Percentiles rank a stretch among this genome's conserved stretches.
Evolutionary conservation across 1,140 invertebrate genomes (phyloP).

Genomic region (Agrilus planipennis): DNA sequence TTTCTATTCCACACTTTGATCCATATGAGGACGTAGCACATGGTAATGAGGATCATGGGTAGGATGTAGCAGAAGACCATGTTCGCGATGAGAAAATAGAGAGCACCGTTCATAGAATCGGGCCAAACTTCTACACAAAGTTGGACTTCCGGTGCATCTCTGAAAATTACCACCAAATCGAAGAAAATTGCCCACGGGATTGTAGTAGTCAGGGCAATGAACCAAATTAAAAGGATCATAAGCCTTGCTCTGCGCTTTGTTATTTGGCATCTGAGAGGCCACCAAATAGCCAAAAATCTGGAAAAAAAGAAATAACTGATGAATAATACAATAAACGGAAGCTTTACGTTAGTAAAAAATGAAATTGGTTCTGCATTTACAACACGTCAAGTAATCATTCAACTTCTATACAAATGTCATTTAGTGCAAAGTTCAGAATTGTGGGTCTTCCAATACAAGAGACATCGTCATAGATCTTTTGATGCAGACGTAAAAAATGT

Average conservation of each 20-base stretch:
- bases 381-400: no score
- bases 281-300: constrained; percentile 93
- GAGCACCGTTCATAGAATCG: constrained; percentile 57
- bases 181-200: constrained; percentile 87
- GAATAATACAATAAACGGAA: no score
- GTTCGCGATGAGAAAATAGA: constrained; percentile 84
- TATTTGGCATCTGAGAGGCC: constrained; percentile 83
- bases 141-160: constrained; percentile 53
- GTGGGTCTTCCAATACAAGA: no score
- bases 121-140: constrained; percentile 82
- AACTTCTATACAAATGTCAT: no score
- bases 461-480: no score
- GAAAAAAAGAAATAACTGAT: constrained; percentile 38
- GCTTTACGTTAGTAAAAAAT: no score
- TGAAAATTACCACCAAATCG: constrained; percentile 63
- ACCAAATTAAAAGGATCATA: constrained; percentile 87
- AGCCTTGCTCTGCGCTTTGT: constrained; percentile 70
- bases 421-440: no score
- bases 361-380: no score
- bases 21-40: constrained; percentile 90
- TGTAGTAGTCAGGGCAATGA: constrained; percentile 69
- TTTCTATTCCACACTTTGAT: constrained; percentile 72
- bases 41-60: constrained; percentile 79
- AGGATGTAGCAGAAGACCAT: constrained; percentile 85
- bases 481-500: no score